Evolutionary conservation across 2,888 invertebrate genomes (phyloP), one percentile per base, ranked within the genome.

Genomic region (Leuctra nigra): DNA sequence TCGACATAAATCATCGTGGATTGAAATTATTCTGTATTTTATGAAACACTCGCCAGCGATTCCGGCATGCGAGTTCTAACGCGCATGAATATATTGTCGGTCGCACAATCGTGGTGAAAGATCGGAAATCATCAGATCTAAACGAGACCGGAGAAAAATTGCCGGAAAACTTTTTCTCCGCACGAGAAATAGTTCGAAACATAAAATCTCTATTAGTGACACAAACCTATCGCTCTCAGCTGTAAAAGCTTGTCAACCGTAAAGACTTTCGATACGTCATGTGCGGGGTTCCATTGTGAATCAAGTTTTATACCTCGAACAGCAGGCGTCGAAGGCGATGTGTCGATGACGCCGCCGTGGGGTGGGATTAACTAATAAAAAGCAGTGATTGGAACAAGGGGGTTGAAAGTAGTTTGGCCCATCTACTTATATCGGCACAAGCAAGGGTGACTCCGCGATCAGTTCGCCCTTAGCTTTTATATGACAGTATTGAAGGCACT

Each of bases 351-450:
- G 20, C 11, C 2, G 23, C 22, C 11, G 23, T 6, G 44, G 23
- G 44, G 35, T 33, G 33, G 33, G 50, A 33, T 33, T 50, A 50
- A 50, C 50, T 50, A 50, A 50, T 50, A 50, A 50, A 50, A 50
- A 50, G 50, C 50, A 50, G 50, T 50, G 50, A 50, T 50, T 50
- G 50, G 50, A 50, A 50, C 50, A 50, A 50, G 50, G 35, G 50
- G 35, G 29, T n/a, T n/a, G 29, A 11, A 7, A 11, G 44, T 44
- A 23, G 20, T 44, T 44, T 20, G 44, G 35, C 33, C 50, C 50
- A 50, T 50, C 50, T 50, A 50, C 50, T 50, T 50, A 50, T 50
- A 50, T 50, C 33, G 33, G 35, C 11, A 6, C 16, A 11, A 11
- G 16, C 11, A 20, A 18, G 7, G 41, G 41, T 41, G 38, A 38